A percentile compares a stretch with the other conserved stretches of the same genome.
Conservation (phyloP, 2,113 vertebrate species). For the Crotophaga sulcirostris region DNA sequence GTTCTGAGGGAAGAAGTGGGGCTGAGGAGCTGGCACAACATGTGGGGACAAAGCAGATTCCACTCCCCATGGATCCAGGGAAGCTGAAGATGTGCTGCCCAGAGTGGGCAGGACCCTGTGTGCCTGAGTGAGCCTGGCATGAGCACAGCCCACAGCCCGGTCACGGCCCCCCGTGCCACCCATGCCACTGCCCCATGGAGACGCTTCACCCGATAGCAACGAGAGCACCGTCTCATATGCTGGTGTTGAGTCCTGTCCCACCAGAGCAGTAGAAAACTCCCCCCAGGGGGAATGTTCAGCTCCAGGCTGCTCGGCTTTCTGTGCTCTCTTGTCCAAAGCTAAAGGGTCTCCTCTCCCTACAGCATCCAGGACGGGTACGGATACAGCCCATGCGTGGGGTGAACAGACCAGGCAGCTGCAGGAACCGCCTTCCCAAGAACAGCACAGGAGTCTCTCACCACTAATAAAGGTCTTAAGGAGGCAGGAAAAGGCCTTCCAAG, state of each 20-base stretch:
- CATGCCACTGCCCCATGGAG: background rate
- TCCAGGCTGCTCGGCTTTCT: background rate
- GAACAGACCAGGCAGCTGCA: background rate
- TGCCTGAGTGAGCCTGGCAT: background rate
- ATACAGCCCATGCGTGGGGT: accelerated
- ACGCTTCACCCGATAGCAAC: background rate
- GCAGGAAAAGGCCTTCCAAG: background rate
- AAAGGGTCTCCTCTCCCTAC: background rate
- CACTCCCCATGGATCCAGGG: background rate
- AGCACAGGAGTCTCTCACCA: background rate
- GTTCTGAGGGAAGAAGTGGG: background rate
- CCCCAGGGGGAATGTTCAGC: background rate
- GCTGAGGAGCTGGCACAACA: background rate
- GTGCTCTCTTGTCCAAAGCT: background rate
- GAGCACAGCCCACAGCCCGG: background rate
- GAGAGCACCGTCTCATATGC: background rate
- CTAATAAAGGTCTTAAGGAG: background rate
- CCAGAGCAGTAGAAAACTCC: accelerated
- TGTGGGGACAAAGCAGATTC: background rate
- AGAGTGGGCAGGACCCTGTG: background rate
- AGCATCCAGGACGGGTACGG: background rate
- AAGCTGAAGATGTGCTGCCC: background rate
- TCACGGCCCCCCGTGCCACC: background rate
- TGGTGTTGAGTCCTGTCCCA: background rate
- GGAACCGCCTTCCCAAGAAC: background rate